These are phyloP conservation scores for Pterocles burchelli DNA, from an alignment of 2,113 vertebrate species.

Conservation along the genomic window DNA sequence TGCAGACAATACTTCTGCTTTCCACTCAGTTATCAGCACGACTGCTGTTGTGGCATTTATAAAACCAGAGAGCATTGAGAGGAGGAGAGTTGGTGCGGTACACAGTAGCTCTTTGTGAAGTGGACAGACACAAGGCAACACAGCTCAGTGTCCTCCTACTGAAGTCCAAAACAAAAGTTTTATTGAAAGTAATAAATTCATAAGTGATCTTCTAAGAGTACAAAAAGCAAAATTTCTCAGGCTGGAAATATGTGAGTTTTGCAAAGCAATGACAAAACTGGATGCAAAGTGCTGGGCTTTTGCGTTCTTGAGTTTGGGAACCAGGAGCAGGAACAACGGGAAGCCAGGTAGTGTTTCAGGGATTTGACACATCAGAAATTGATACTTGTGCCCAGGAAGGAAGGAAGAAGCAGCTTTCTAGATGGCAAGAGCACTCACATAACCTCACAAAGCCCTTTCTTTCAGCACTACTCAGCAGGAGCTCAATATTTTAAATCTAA, in stretches of 20 bases:
- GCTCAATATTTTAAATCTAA: not conserved
- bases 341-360: not conserved
- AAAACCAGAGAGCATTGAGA: not conserved
- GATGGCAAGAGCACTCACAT: not conserved
- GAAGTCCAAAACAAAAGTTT: not conserved
- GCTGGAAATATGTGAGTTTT: fast-evolving
- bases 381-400: not conserved
- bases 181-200: not conserved
- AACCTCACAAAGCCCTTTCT: not conserved
- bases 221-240: not conserved
- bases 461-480: not conserved
- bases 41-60: not conserved
- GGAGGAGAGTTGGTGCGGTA: not conserved
- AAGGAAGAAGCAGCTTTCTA: not conserved
- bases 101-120: not conserved
- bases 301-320: not conserved
- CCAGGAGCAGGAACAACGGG: not conserved
- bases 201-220: not conserved
- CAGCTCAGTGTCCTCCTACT: not conserved
- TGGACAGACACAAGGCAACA: not conserved
- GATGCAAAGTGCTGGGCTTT: not conserved
- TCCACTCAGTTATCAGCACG: not conserved
- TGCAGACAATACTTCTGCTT: not conserved
- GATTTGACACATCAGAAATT: not conserved
- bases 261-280: not conserved